These are phyloP conservation scores for western clawed frog (Xenopus tropicalis) DNA, from an alignment of 2,113 vertebrate species.

Conservation along the genomic window UCB_Xtro_10.0 CM004451.2:65557001-65557500, in stretches of 20 bases:
- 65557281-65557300: not conserved
- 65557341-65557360: too few species aligned
- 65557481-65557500: too few species aligned
- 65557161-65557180: conserved; percentile 41
- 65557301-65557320: too few species aligned
- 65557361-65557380: too few species aligned
- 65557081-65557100: conserved; percentile 46
- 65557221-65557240: conserved; percentile 21
- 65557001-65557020: conserved; percentile 44
- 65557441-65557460: too few species aligned
- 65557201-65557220: conserved; percentile 41
- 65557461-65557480: too few species aligned
- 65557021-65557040: conserved; percentile 32
- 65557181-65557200: conserved; percentile 35
- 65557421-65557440: too few species aligned
- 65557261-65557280: conserved; percentile 19
- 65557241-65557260: conserved; percentile 14
- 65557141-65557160: conserved; percentile 35
- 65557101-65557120: conserved; percentile 38
- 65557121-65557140: conserved; percentile 37
- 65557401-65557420: too few species aligned
- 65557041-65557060: conserved; percentile 42
- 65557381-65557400: too few species aligned
- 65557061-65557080: conserved; percentile 33
- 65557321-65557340: too few species aligned